Evolutionary conservation across 2,797 vertebrate species (phyloP).

Genomic region (Darevskia mixta): DNA sequence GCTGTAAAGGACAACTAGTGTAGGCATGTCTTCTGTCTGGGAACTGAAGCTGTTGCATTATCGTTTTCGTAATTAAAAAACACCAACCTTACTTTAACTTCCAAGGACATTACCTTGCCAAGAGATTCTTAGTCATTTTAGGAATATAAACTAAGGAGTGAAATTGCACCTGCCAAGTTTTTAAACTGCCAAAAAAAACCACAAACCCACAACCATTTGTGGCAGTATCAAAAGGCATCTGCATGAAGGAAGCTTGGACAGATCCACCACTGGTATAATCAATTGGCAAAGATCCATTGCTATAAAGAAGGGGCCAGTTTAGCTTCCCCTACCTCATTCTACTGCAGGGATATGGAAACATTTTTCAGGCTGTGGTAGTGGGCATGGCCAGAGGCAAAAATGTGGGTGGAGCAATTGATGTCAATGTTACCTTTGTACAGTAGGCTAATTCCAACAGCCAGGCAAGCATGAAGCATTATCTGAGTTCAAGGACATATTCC

Average conservation of each 20-base stretch:
- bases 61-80: not conserved
- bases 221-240: not conserved
- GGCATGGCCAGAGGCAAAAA: too few relatives aligned
- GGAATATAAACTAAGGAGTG: not conserved
- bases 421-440: too few relatives aligned
- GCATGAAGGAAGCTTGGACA: not conserved
- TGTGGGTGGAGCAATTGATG: too few relatives aligned
- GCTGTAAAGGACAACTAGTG: not conserved
- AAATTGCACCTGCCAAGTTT: not conserved
- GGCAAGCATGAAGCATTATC: too few relatives aligned
- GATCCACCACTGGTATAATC: not conserved
- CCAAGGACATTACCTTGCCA: not conserved
- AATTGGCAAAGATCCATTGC: not conserved
- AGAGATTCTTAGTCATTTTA: constrained; percentile 12
- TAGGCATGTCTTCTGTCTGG: not conserved
- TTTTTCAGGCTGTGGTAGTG: too few relatives aligned
- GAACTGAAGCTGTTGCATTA: not conserved
- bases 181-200: not conserved
- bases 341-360: not conserved
- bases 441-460: too few relatives aligned
- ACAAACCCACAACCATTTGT: not conserved
- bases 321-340: not conserved
- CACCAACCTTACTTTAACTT: not conserved
- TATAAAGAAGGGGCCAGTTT: not conserved
- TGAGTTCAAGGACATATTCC: too few relatives aligned